phyloP scores from a whole-genome alignment of 2,888 invertebrate species.

The Griposia aprilina region DNA sequence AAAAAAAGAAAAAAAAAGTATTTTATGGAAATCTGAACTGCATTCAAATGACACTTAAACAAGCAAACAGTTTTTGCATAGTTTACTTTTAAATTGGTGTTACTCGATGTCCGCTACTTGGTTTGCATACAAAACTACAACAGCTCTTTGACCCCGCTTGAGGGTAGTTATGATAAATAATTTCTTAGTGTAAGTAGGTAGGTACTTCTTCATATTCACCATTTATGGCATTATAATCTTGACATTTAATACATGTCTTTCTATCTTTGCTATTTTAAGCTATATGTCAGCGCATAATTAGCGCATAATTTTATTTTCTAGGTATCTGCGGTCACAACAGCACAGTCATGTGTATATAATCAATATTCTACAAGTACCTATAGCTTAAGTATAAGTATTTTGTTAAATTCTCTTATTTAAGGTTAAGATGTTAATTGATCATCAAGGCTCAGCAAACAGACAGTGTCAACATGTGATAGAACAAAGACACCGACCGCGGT shows the following conservation, averaged over 20 bases:
- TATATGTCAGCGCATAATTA: background rate
- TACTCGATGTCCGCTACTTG: slow-evolving; percentile 1
- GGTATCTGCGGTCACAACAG: background rate
- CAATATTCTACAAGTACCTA: slow-evolving; percentile 6
- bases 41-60: slow-evolving; percentile 1
- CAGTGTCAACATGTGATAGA: slow-evolving; percentile 30
- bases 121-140: background rate
- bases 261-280: background rate
- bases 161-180: background rate
- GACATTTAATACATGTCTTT: background rate
- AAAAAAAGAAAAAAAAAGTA: too few relatives aligned
- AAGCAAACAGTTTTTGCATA: background rate
- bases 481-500: slow-evolving; percentile 14
- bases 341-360: slow-evolving; percentile 7
- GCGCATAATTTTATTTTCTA: background rate
- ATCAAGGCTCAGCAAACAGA: slow-evolving; percentile 41
- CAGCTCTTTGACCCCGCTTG: background rate
- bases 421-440: slow-evolving; percentile 40
- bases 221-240: background rate
- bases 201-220: background rate
- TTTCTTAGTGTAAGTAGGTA: background rate
- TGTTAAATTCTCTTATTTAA: slow-evolving; percentile 18
- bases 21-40: slow-evolving; percentile 4
- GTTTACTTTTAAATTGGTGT: slow-evolving; percentile 17
- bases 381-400: slow-evolving; percentile 4